Evolutionary conservation across 2,113 vertebrate species (phyloP), one percentile per base, ranked within the genome.

Genomic region (Prionailurus bengalensis): DNA sequence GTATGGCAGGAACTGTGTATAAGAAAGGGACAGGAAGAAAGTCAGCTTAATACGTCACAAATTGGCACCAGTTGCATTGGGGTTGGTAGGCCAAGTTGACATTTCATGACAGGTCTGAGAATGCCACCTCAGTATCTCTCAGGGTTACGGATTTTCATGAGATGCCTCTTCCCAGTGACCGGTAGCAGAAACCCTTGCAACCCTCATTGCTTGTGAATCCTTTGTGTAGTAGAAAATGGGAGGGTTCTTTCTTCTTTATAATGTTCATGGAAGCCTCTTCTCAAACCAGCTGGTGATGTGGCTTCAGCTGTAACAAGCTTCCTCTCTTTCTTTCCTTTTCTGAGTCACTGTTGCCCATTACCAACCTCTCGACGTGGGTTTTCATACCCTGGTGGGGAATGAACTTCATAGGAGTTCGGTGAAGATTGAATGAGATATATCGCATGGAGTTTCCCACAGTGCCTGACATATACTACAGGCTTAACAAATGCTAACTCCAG

Each of bases 161-260:
- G 83, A 8, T 17, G 16, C n/a, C 71, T 92, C 31, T 94, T 96
- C 58, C 16, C 23, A 29, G 27, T 36, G 23, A 16, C 14, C 3
- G 14, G 16, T 33, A 74, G 51, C 45, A 58, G 17, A 14, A 93
- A 78, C 13, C 7, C 51, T 68, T 14, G 14, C 13, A 68, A 53
- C 6, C 27, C 29, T 23, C 12, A 36, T 33, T 33, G 36, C 15
- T 68, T 70, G 7, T 51, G 12, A 36, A 39, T 58, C 31, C 33
- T 66, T 76, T 48, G 17, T 63, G 74, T 21, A 19, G 0, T 53
- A 19, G 17, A 48, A 39, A 91, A 66, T 0, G 0, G 0, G 88
- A 36, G 29, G 9, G 58, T 36, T 71, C 29, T 91, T 89, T 12
- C 33, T 92, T 92, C 27, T 63, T 63, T 25, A 53, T 63, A 61